A percentile compares a stretch with the other conserved stretches of the same genome.
phyloP scores from a whole-genome alignment of 2,113 vertebrate species.

The Xyliphius kryptos region DNA sequence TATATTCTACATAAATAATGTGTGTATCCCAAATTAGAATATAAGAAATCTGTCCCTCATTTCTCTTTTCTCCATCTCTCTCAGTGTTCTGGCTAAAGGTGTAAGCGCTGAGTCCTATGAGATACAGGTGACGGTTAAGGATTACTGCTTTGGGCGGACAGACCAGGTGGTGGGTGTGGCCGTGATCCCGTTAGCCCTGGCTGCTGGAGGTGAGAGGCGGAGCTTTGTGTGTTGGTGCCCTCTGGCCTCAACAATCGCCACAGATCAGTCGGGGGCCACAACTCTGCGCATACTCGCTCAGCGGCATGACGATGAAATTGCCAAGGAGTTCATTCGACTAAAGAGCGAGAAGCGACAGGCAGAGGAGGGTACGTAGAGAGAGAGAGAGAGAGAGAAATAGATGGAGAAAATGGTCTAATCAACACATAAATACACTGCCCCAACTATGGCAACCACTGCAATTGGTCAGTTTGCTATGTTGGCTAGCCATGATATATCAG shows the following conservation, averaged over 20 bases:
- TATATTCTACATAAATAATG: no score
- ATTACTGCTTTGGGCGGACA: conserved; percentile 94
- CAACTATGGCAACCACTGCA: no score
- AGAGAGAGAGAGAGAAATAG: background rate
- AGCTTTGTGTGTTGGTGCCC: conserved; percentile 96
- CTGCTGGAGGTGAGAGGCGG: conserved; percentile 80
- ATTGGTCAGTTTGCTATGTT: no score
- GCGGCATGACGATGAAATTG: conserved; percentile 87
- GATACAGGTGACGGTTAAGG: conserved; percentile 89
- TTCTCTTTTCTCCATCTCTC: background rate
- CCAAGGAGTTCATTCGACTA: conserved; percentile 89
- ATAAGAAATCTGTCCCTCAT: no score
- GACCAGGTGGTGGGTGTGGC: conserved; percentile 86
- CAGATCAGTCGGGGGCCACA: conserved; percentile 87
- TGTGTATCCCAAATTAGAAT: no score
- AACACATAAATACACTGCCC: no score
- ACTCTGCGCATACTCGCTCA: conserved; percentile 90
- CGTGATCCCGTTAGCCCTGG: conserved; percentile 75
- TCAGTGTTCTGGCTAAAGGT: conserved; percentile 83
- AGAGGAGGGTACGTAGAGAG: conserved; percentile 82
- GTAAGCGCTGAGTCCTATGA: conserved; percentile 83
- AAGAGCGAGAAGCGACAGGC: conserved; percentile 84
- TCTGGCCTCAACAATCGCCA: conserved; percentile 74
- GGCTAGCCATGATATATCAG: no score
- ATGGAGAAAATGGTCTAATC: no score